Percentiles rank a stretch among this genome's conserved stretches.
Evolutionary conservation across 2,113 vertebrate genomes (phyloP).

Genomic region (Oreochromis spilurus): DNA sequence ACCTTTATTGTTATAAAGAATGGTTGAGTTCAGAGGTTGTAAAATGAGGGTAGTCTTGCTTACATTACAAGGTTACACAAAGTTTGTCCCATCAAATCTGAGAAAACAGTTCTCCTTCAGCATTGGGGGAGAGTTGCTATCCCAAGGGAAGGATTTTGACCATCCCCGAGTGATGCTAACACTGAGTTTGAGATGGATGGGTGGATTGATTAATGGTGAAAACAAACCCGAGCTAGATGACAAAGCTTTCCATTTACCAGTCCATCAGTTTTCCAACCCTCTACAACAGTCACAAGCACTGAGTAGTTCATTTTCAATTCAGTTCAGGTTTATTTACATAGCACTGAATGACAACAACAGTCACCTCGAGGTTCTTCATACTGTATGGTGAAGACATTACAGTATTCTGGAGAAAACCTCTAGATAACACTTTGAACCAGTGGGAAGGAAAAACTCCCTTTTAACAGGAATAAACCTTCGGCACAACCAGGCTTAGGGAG

Average conservation of each 20-base stretch:
- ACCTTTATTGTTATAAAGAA: not conserved
- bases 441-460: not conserved
- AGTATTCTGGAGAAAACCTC: not conserved
- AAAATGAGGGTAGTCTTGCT: not conserved
- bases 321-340: not conserved
- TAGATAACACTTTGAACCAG: not conserved
- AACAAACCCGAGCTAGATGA: not conserved
- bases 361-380: not conserved
- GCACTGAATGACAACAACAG: not conserved
- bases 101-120: not conserved
- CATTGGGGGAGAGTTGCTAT: not conserved
- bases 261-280: not conserved
- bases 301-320: not conserved
- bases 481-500: not conserved
- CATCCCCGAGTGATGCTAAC: not conserved
- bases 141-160: not conserved
- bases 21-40: not conserved
- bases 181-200: not conserved
- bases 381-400: not conserved
- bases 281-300: not conserved
- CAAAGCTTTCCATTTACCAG: not conserved
- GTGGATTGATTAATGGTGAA: not conserved
- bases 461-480: not conserved
- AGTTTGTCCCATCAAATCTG: not conserved
- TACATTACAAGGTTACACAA: not conserved